Evolutionary conservation across 1,140 invertebrate genomes (phyloP), one percentile per base, ranked within the genome.

Genomic region (Xylocopa sonorina): DNA sequence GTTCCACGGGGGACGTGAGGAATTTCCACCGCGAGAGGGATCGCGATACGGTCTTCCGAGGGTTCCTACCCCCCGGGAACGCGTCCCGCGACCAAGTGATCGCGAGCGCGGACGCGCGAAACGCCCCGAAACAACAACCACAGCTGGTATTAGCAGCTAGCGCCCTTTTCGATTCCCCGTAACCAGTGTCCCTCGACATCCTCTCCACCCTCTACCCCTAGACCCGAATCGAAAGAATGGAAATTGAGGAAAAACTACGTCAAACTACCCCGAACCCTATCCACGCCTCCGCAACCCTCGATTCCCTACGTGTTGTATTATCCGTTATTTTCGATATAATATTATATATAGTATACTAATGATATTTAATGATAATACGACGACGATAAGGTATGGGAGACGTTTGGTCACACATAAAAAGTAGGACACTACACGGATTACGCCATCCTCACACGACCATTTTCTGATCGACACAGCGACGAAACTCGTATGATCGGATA

Each of bases 251-350:
- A 50, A 24, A 32, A 58, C 57, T 29, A 50, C 75, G 57, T 51
- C 60, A 74, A 58, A 14, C 53, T 60, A 83, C 76, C n/a, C 78
- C 43, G 57, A 76, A 1, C 72, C 76, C 83, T 62, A 82, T 58
- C 81, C 82, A 66, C 64, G 55, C 43, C 84, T 85, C 77, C 86
- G 81, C 72, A 62, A 64, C 72, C 89, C 88, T 88, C 87, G 85
- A 91, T 91, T 91, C 90, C 92, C 89, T 92, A 92, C 92, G 91
- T 92, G 91, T 93, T 92, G 91, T 93, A 92, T 93, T 93, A 93
- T 92, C 91, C 91, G 92, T 92, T 93, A 92, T 93, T 93, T 93
- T 92, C 92, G 91, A 92, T 93, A 92, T 93, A 92, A 89, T 90
- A 90, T 90, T 90, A 89, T 89, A 90, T 89, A 91, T 91, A 91